Evolutionary conservation across 2,113 vertebrate genomes (phyloP).

Genomic region (Pseudopipra pipra): DNA sequence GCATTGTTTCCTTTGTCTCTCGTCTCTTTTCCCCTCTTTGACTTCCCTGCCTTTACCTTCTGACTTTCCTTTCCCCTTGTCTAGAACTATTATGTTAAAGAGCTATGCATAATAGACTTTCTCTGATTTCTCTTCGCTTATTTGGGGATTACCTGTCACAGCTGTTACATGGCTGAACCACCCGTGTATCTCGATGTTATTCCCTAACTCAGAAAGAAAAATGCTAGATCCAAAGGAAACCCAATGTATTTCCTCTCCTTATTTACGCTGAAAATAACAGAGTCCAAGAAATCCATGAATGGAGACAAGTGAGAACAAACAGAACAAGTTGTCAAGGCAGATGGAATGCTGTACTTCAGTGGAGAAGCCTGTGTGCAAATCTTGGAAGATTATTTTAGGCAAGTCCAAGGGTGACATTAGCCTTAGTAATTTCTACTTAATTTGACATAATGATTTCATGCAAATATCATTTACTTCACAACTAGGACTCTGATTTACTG

Average conservation of each 20-base stretch:
- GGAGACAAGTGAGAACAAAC: conserved; percentile 64
- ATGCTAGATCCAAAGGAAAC: conserved; percentile 27
- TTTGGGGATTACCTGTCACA: background rate
- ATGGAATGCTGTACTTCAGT: conserved; percentile 62
- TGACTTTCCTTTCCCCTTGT: conserved; percentile 30
- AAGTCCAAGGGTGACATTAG: conserved; percentile 53
- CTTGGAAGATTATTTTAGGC: conserved; percentile 61
- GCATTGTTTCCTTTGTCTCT: background rate
- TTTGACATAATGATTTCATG: conserved; percentile 38
- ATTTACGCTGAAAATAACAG: conserved; percentile 46
- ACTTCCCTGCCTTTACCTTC: background rate
- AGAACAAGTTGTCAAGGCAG: conserved; percentile 70
- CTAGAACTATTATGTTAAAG: conserved; percentile 3
- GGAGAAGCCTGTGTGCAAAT: conserved; percentile 59
- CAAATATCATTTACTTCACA: conserved; percentile 38
- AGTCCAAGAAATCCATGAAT: conserved; percentile 63
- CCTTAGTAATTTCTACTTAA: conserved; percentile 60
- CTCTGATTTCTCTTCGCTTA: background rate
- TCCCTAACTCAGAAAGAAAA: conserved; percentile 3
- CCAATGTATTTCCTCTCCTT: conserved; percentile 53
- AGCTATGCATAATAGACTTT: background rate
- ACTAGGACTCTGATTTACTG: conserved; percentile 14
- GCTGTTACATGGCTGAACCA: background rate
- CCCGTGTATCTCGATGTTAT: background rate
- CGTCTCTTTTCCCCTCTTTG: background rate